Percentiles rank a stretch among this genome's conserved stretches.
phyloP scores from a whole-genome alignment of 2,888 invertebrate species.

The Philonicus albiceps region DNA sequence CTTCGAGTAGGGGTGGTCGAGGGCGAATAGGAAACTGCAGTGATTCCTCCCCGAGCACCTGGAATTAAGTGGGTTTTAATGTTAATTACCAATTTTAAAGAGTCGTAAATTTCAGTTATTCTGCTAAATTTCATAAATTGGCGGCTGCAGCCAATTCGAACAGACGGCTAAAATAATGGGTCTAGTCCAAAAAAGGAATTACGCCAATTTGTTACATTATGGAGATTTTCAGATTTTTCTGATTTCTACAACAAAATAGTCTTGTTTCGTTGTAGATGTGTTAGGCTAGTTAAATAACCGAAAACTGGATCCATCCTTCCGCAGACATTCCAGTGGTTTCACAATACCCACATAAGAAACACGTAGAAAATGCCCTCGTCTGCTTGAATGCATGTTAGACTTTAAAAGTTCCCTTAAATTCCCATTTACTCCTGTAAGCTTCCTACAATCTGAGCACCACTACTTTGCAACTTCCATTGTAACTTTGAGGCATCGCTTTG shows the following conservation, averaged over 20 bases:
- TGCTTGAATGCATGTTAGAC: not conserved
- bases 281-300: not conserved
- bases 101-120: not conserved
- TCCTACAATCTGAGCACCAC: not conserved
- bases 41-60: constrained; percentile 80
- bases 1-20: constrained; percentile 71
- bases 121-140: not conserved
- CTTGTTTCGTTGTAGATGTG: not conserved
- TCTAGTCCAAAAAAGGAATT: not conserved
- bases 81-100: not conserved
- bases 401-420: not conserved
- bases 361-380: not conserved
- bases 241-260: not conserved
- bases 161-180: not conserved
- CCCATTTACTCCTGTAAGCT: not conserved
- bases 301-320: not conserved
- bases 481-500: not conserved
- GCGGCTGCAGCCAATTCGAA: not conserved
- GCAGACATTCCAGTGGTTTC: not conserved
- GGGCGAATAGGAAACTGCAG: constrained; percentile 73
- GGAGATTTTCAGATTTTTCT: not conserved
- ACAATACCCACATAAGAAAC: not conserved
- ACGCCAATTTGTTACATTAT: not conserved
- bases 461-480: not conserved
- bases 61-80: constrained; percentile 54